A percentile compares a stretch with the other conserved stretches of the same genome.
These are phyloP conservation scores for Aphidius gifuensis DNA, from an alignment of 1,140 invertebrate genomes.

Conservation along the genomic window DNA sequence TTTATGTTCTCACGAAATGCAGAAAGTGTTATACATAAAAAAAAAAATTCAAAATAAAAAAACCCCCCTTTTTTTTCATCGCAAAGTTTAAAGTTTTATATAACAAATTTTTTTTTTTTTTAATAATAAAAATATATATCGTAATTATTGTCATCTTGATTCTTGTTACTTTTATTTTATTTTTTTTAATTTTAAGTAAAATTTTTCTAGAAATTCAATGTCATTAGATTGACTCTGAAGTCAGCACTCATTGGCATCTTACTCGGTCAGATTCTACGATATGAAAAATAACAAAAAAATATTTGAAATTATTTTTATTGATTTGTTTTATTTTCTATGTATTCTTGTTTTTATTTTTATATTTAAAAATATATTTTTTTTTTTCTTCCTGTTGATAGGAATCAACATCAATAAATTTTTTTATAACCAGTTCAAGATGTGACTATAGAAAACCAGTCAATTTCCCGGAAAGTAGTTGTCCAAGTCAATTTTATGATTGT, in stretches of 20 bases:
- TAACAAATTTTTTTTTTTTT: conserved; percentile 1
- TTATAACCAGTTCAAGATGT: conserved; percentile 2
- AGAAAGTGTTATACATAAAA: too few relatives aligned
- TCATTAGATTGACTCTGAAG: too few relatives aligned
- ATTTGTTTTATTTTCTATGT: too few relatives aligned
- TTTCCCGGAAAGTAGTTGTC: conserved; percentile 22
- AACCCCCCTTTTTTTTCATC: too few relatives aligned
- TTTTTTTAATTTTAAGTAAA: too few relatives aligned
- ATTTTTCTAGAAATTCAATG: too few relatives aligned
- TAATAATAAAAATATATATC: neutral
- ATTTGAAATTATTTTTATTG: too few relatives aligned
- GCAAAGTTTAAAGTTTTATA: neutral
- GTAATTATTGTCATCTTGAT: neutral
- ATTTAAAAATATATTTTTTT: neutral
- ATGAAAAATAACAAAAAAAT: neutral
- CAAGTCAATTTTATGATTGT: conserved; percentile 20
- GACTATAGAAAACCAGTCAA: conserved; percentile 16
- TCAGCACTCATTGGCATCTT: conserved; percentile 12
- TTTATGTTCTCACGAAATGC: neutral
- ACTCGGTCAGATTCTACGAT: conserved; percentile 19
- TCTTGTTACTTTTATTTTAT: neutral
- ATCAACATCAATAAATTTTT: conserved; percentile 20
- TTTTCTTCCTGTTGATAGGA: conserved; percentile 3
- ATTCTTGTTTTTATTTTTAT: too few relatives aligned
- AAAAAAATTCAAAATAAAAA: neutral